phyloP scores from a whole-genome alignment of 2,888 invertebrate genomes.

The Lycia hirtaria region DNA sequence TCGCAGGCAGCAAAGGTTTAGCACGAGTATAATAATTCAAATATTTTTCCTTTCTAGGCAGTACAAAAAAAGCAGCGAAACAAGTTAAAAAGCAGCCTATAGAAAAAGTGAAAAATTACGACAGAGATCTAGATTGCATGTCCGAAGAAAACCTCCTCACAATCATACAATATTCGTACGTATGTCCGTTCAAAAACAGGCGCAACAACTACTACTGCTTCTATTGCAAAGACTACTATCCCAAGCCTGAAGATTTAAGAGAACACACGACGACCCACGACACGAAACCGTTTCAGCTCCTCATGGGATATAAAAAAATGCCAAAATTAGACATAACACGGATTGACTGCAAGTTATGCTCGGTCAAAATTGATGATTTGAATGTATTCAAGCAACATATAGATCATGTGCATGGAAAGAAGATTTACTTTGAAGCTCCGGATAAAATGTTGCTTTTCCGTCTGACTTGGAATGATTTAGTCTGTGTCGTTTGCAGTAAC shows the following conservation, averaged over 20 bases:
- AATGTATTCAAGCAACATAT: conserved; percentile 71
- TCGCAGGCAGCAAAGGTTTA: no score
- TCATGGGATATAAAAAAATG: conserved; percentile 79
- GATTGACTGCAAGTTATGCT: conserved; percentile 73
- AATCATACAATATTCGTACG: conserved; percentile 75
- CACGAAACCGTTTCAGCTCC: conserved; percentile 73
- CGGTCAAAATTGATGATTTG: conserved; percentile 68
- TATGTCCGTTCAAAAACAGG: conserved; percentile 76
- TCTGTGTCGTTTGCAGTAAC: conserved; percentile 75
- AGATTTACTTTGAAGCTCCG: conserved; percentile 76
- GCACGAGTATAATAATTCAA: neutral
- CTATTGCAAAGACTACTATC: conserved; percentile 78
- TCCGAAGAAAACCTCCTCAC: conserved; percentile 76
- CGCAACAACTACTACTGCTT: conserved; percentile 79
- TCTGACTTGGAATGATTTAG: conserved; percentile 74
- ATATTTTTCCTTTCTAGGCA: conserved; percentile 47
- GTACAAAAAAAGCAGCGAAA: conserved; percentile 51
- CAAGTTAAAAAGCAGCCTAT: conserved; percentile 57
- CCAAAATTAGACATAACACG: conserved; percentile 76
- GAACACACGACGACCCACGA: conserved; percentile 75
- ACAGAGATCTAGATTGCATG: conserved; percentile 76
- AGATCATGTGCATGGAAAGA: conserved; percentile 70
- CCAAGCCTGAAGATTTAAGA: conserved; percentile 74
- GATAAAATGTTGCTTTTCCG: conserved; percentile 72
- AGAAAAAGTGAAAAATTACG: conserved; percentile 71